These are phyloP conservation scores for Paramisgurnus dabryanus DNA, from an alignment of 2,113 vertebrate genomes.

Conservation along the genomic window DNA sequence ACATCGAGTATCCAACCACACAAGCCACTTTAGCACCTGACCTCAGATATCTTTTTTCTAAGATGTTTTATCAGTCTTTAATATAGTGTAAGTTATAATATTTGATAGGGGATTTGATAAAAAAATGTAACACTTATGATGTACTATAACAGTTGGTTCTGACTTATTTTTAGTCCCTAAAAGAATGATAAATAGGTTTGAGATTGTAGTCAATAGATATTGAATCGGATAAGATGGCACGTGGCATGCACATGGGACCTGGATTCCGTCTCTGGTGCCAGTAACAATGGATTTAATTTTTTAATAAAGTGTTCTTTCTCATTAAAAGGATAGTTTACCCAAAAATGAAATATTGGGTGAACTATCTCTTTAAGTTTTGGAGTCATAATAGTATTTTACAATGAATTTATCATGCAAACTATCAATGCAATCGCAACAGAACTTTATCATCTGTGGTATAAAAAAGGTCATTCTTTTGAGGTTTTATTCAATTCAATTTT, in stretches of 20 bases:
- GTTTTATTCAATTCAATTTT: neutral
- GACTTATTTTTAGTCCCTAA: neutral
- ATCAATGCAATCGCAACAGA: slow-evolving; percentile 14
- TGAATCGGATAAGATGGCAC: too few relatives aligned
- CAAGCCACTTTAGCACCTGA: slow-evolving; percentile 23
- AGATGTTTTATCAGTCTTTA: neutral
- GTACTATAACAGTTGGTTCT: too few relatives aligned
- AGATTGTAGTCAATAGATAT: too few relatives aligned
- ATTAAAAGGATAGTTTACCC: too few relatives aligned
- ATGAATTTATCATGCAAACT: neutral
- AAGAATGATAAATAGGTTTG: neutral
- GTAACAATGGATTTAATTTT: neutral
- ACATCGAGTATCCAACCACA: neutral
- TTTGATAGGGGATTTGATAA: neutral
- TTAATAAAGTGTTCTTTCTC: neutral
- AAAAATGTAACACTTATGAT: too few relatives aligned
- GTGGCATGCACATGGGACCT: too few relatives aligned
- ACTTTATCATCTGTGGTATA: neutral
- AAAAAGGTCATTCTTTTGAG: neutral
- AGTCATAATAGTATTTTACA: neutral
- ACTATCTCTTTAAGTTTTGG: too few relatives aligned
- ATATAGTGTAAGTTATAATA: neutral
- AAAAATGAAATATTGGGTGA: too few relatives aligned
- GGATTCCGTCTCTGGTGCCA: neutral
- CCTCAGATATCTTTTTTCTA: neutral